These are phyloP conservation scores for Tholera decimalis DNA, from an alignment of 2,888 invertebrate genomes.

Conservation along the genomic window DNA sequence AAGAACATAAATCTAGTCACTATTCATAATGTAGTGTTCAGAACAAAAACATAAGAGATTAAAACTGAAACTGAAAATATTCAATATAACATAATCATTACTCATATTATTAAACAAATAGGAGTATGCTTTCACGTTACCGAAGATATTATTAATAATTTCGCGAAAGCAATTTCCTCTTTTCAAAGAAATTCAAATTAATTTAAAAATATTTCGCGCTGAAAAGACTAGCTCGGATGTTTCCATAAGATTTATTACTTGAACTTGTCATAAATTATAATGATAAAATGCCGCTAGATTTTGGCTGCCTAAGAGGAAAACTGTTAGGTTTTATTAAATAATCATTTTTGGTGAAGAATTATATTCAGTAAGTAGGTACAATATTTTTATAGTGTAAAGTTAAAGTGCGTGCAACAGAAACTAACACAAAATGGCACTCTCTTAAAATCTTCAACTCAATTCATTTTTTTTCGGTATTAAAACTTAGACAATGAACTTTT, in stretches of 20 bases:
- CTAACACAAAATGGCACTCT: slow-evolving; percentile 3
- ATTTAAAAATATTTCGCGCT: slow-evolving; percentile 35
- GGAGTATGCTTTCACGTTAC: not conserved
- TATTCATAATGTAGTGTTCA: not conserved
- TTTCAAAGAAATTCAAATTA: slow-evolving; percentile 39
- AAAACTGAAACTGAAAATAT: not conserved
- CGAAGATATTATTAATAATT: not conserved
- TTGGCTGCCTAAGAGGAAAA: not conserved
- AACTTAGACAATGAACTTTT: slow-evolving; percentile 43
- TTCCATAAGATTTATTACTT: slow-evolving; percentile 42
- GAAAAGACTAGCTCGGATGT: slow-evolving; percentile 25
- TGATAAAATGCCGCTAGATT: slow-evolving; percentile 33
- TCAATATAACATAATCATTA: not conserved
- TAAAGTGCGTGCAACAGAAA: not conserved
- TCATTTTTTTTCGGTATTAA: slow-evolving; percentile 33
- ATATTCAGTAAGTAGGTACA: not conserved
- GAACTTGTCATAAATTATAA: slow-evolving; percentile 49
- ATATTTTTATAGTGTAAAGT: not conserved
- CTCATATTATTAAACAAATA: not conserved
- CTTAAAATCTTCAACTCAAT: not conserved
- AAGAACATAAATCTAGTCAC: not conserved
- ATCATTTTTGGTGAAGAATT: not conserved
- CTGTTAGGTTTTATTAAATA: not conserved
- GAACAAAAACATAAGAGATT: no score
- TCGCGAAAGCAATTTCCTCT: slow-evolving; percentile 1